Evolutionary conservation across 1,140 invertebrate genomes (phyloP).

Genomic region (Metaphire vulgaris): DNA sequence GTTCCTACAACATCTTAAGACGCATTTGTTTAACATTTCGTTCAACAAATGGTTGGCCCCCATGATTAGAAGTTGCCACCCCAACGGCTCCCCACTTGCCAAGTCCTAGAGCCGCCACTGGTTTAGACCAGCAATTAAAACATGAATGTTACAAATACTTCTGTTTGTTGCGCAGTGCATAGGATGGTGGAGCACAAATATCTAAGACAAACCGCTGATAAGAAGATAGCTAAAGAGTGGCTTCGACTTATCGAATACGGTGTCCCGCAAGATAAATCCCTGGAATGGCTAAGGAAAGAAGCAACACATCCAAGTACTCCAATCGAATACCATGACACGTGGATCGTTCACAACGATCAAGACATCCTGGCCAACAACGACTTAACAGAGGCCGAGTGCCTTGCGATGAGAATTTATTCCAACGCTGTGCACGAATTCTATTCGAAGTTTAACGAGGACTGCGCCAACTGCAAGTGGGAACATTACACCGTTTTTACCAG

Average conservation of each 20-base stretch:
- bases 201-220: background rate
- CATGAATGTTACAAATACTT: too few species aligned
- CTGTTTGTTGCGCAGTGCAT: too few species aligned
- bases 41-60: too few species aligned
- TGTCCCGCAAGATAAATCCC: background rate
- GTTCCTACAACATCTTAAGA: too few species aligned
- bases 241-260: background rate
- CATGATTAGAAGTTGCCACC: too few species aligned
- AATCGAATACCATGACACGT: background rate
- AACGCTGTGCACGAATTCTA: background rate
- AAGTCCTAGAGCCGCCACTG: too few species aligned
- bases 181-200: too few species aligned
- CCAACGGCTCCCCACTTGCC: too few species aligned
- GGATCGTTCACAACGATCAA: background rate
- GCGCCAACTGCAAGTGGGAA: background rate
- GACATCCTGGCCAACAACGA: background rate
- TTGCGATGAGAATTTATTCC: background rate
- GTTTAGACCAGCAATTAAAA: too few species aligned
- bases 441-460: background rate
- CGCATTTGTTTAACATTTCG: too few species aligned
- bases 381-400: background rate
- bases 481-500: background rate
- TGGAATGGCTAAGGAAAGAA: background rate
- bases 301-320: background rate
- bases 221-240: background rate